phyloP scores from a whole-genome alignment of 2,888 invertebrate genomes.

The Luperina testacea region DNA sequence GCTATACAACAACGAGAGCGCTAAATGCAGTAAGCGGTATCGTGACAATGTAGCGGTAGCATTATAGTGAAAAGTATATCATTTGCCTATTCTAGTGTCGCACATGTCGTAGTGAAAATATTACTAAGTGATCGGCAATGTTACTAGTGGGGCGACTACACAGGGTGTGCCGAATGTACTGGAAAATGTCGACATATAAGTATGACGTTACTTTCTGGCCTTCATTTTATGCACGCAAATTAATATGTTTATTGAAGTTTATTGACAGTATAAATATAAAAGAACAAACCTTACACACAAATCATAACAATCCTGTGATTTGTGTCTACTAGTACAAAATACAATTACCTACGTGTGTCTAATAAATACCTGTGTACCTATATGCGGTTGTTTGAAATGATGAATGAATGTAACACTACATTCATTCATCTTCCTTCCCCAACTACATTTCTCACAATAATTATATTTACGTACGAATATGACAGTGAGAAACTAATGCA shows the following conservation, averaged over 20 bases:
- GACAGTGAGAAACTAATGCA: constrained; percentile 16
- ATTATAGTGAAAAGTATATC: not conserved
- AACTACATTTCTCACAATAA: constrained; percentile 13
- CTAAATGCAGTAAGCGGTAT: no score
- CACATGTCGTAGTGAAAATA: not conserved
- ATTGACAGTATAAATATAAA: no score
- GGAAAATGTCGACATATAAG: not conserved
- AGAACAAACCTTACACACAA: no score
- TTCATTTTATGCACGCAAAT: not conserved
- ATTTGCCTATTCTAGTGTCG: not conserved
- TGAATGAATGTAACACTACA: not conserved
- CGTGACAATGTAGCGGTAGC: no score
- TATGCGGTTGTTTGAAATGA: no score
- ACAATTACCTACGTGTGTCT: no score
- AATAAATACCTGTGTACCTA: no score
- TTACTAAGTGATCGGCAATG: no score
- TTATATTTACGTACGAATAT: constrained; percentile 11
- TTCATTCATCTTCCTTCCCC: constrained; percentile 1
- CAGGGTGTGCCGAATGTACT: not conserved
- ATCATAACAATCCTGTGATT: no score
- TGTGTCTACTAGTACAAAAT: no score
- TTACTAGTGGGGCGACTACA: not conserved
- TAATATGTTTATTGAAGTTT: not conserved
- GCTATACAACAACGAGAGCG: not conserved
- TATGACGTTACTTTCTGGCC: not conserved